phyloP scores from a whole-genome alignment of 2,113 vertebrate species.

The Apteryx mantelli region DNA sequence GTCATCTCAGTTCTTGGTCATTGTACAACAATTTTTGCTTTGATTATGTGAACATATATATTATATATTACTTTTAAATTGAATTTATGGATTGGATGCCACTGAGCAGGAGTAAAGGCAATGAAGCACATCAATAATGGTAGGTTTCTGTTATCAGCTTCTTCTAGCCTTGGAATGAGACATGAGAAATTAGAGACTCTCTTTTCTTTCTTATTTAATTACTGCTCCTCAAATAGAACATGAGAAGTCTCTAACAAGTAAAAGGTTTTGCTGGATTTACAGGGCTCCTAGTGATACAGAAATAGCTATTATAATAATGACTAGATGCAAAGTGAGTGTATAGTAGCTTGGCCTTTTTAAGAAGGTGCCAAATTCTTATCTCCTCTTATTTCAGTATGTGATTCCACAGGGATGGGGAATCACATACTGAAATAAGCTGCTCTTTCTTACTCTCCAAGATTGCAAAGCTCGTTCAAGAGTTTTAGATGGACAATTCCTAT shows the following conservation, averaged over 20 bases:
- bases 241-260: not conserved
- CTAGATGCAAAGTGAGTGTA: not conserved
- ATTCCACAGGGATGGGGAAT: not conserved
- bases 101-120: not conserved
- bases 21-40: not conserved
- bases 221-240: not conserved
- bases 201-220: not conserved
- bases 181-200: not conserved
- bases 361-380: not conserved
- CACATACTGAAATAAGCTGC: not conserved
- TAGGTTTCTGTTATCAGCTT: not conserved
- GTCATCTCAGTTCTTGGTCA: not conserved
- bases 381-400: not conserved
- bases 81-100: not conserved
- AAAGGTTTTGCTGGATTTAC: not conserved
- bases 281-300: not conserved
- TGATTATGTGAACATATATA: constrained; percentile 4
- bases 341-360: not conserved
- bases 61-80: not conserved
- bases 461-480: not conserved
- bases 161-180: not conserved
- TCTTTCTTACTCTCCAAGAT: not conserved
- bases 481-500: not conserved
- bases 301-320: not conserved
- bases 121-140: not conserved